Base-by-base conservation (phyloP, 64 coral and sea anemone genomes). In the Orbicella faveolata region DNA sequence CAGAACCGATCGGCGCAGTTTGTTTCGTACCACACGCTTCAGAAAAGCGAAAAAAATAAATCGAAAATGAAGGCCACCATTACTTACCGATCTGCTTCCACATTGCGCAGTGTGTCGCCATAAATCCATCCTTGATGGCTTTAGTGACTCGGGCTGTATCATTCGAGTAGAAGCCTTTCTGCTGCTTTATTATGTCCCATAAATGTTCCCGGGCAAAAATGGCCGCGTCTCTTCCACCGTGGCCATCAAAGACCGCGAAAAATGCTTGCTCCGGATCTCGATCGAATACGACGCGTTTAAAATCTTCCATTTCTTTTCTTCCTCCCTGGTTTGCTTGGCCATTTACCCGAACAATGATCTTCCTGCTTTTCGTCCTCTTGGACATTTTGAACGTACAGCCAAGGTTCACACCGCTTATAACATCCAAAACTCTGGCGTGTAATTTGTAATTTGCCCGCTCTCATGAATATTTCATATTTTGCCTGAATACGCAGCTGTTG, bases 231-330 rank as follows among this genome's bases (percentile, higher is more conserved):
- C 90, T 87, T 23, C 96, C 96, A 37, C 96, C 96, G 65, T 98
- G 96, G 9, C 96, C 96, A 36, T 98, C 96, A 36, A 95, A 98
- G 37, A 98, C 93, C 70, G 93, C 93, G 75, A 95, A 91, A 87
- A 92, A 98, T 26, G 89, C 89, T 76, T 95, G 93, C 9, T 94
- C 94, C 13, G 86, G 44, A 41, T 92, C 83, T 2, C 90, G 88
- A 61, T 98, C 96, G 63, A 95, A 90, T 11, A 93, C 86, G 6
- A 95, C 91, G 2, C 88, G 89, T 73, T 94, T 98, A 18, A 95
- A 94, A 51, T 98, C 96, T 68, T 98, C 96, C 96, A 98, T 98
- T 63, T 90, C 87, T 21, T 94, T 95, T 36, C 96, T 75, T 23
- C 93, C 93, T 4, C 96, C 96, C 36, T 98, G 96, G 51, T 94